Evolutionary conservation across 1,140 invertebrate species (phyloP).

Genomic region (Heliconius nattereri): DNA sequence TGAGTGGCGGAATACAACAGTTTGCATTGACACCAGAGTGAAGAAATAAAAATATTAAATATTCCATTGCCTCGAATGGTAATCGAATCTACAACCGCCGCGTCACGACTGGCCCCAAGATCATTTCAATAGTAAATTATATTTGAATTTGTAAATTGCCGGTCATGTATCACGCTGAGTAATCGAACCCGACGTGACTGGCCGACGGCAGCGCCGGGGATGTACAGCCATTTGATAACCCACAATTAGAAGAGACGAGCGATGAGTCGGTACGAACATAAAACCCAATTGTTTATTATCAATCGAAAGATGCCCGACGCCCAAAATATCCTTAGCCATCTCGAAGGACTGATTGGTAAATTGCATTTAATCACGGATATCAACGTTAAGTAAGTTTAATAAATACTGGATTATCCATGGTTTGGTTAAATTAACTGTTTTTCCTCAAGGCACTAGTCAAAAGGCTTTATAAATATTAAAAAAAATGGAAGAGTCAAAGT

Average conservation of each 20-base stretch:
- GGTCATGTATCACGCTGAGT: constrained; percentile 38
- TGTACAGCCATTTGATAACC: constrained; percentile 39
- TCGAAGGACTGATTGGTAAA: constrained; percentile 27
- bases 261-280: constrained; percentile 32
- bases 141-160: constrained; percentile 38
- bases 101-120: not conserved
- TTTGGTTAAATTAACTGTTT: not conserved
- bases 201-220: constrained; percentile 21
- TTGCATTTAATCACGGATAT: constrained; percentile 11
- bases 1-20: no score
- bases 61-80: no score
- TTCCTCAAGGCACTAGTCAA: not conserved
- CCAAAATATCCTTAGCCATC: constrained; percentile 25
- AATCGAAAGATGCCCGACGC: constrained; percentile 26
- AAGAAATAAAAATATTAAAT: no score
- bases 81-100: no score
- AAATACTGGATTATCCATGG: not conserved
- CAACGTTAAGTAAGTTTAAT: not conserved
- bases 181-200: constrained; percentile 35
- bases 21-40: no score
- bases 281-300: constrained; percentile 38
- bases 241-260: constrained; percentile 41
- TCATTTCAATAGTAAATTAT: constrained; percentile 38
- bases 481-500: not conserved
- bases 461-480: not conserved